Percentiles rank a stretch among this genome's conserved stretches.
Conservation (phyloP, 2,113 vertebrate genomes). For the Nyctereutes procyonoides region DNA sequence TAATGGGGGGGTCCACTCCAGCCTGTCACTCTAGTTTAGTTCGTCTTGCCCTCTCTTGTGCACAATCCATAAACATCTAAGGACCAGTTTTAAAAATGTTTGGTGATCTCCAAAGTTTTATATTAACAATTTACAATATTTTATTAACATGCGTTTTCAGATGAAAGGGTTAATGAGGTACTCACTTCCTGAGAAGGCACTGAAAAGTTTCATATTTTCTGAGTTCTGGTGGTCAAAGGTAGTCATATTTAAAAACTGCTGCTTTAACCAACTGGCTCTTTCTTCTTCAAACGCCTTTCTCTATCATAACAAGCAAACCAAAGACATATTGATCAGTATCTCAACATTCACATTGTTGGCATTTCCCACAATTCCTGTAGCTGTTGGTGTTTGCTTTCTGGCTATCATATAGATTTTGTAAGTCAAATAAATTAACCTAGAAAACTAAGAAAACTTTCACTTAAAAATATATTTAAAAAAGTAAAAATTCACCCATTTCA, state of each 20-base stretch:
- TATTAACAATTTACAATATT: neutral
- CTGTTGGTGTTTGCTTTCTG: neutral
- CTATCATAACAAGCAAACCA: conserved; percentile 82
- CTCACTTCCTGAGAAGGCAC: conserved; percentile 94
- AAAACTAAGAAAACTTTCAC: conserved; percentile 47
- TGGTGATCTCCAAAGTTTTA: neutral
- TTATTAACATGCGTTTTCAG: neutral
- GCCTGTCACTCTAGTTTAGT: neutral
- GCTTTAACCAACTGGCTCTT: conserved; percentile 94
- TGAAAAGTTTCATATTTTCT: conserved; percentile 89
- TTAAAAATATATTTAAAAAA: conserved; percentile 22
- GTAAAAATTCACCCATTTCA: neutral
- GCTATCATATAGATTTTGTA: neutral
- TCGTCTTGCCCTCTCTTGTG: neutral
- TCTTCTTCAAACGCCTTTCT: conserved; percentile 97
- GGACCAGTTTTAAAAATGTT: conserved; percentile 28
- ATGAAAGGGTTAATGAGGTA: conserved; percentile 71
- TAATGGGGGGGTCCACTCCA: neutral
- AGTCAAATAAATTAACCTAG: neutral
- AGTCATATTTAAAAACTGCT: conserved; percentile 97
- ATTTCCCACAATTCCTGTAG: neutral
- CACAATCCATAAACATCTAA: neutral
- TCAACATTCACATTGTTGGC: neutral
- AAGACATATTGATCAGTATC: neutral
- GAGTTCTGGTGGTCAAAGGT: conserved; percentile 92